These are phyloP conservation scores for Yponomeuta plumbellus DNA, from an alignment of 2,888 invertebrate genomes.

Conservation along the genomic window DNA sequence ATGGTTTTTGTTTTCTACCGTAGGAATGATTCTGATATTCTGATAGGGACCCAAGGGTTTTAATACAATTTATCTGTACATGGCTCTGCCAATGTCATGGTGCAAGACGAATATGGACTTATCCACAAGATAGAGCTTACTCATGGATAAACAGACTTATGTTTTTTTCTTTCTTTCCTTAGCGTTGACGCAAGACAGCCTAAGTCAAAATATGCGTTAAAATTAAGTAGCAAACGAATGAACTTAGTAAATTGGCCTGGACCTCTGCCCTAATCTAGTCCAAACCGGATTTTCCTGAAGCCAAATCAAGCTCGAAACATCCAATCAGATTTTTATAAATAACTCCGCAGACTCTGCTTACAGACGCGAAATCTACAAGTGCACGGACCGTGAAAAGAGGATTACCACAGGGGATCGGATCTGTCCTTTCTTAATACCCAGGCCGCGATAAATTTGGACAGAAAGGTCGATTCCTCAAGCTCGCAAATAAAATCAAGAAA, in stretches of 20 bases:
- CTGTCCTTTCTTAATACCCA: slow-evolving; percentile 20
- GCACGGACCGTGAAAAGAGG: slow-evolving; percentile 30
- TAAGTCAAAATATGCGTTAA: too few species aligned
- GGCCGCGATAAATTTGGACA: background rate
- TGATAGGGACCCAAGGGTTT: too few species aligned
- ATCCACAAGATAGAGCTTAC: too few species aligned
- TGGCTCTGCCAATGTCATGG: too few species aligned
- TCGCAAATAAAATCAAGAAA: background rate
- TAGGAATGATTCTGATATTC: too few species aligned
- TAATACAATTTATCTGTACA: too few species aligned
- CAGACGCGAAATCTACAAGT: slow-evolving; percentile 22
- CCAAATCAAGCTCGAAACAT: slow-evolving; percentile 4
- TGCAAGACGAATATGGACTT: too few species aligned
- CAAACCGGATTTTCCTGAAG: background rate
- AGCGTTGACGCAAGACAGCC: too few species aligned
- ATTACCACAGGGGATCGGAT: slow-evolving; percentile 34
- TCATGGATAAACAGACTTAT: too few species aligned
- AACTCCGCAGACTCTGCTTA: slow-evolving; percentile 7
- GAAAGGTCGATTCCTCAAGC: background rate
- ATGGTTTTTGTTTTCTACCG: background rate
- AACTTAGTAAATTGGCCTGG: background rate
- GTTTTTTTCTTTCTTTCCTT: too few species aligned
- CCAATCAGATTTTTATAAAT: slow-evolving; percentile 18
- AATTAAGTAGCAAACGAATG: too few species aligned
- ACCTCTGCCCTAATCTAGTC: background rate